Evolutionary conservation across 2,888 invertebrate species (phyloP).

Genomic region (Epistrophe eligans): DNA sequence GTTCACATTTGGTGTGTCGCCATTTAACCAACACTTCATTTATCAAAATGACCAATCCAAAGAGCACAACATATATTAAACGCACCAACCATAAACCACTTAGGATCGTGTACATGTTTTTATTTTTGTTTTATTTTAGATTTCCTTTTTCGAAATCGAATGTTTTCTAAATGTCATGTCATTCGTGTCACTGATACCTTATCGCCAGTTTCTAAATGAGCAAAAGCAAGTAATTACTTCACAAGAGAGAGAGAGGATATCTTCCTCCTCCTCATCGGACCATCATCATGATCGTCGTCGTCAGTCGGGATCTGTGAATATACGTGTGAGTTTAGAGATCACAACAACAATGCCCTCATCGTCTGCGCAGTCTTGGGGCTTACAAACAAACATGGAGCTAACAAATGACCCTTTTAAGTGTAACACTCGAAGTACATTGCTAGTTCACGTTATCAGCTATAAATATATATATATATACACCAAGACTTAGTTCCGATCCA

Average conservation of each 20-base stretch:
- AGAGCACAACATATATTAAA: constrained; percentile 50
- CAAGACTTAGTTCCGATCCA: constrained; percentile 7
- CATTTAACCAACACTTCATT: constrained; percentile 68
- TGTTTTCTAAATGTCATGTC: constrained; percentile 74
- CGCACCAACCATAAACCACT: constrained; percentile 66
- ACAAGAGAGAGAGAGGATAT: constrained; percentile 47
- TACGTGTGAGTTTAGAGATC: constrained; percentile 56
- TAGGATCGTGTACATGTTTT: constrained; percentile 49
- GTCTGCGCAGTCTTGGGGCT: constrained; percentile 1
- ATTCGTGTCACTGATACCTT: constrained; percentile 71
- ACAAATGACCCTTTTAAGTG: constrained; percentile 76
- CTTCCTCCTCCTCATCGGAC: constrained; percentile 18
- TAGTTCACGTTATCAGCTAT: constrained; percentile 66
- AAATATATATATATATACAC: too few relatives aligned
- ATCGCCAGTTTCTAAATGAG: constrained; percentile 71
- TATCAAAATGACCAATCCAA: constrained; percentile 70
- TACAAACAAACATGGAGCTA: constrained; percentile 23
- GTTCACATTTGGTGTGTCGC: constrained; percentile 67
- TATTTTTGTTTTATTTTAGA: constrained; percentile 32
- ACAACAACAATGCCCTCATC: constrained; percentile 20
- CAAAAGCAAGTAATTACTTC: constrained; percentile 69
- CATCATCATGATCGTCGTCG: not conserved
- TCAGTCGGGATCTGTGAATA: constrained; percentile 15
- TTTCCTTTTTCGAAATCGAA: constrained; percentile 58
- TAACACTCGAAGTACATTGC: constrained; percentile 73